phyloP scores from a whole-genome alignment of 2,888 invertebrate species.

The Platyscelio sp. region DNA sequence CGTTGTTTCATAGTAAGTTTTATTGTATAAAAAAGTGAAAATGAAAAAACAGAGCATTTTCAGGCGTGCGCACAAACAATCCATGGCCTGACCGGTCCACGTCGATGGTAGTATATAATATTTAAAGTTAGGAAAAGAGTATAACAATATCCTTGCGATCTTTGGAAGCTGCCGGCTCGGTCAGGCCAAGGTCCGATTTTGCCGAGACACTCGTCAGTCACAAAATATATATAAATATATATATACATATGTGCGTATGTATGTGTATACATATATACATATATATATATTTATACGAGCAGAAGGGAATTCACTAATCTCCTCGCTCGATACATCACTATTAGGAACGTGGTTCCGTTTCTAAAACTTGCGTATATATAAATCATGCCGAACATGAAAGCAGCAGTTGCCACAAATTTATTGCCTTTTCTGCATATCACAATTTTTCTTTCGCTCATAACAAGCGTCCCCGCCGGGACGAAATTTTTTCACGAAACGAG shows the following conservation, averaged over 20 bases:
- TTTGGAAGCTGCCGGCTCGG: constrained; percentile 79
- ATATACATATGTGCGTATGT: constrained; percentile 6
- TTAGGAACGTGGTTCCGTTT: constrained; percentile 77
- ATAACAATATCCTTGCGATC: constrained; percentile 77
- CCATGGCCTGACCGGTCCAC: constrained; percentile 76
- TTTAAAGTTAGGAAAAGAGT: constrained; percentile 72
- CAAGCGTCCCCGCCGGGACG: constrained; percentile 4
- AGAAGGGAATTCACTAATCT: constrained; percentile 73
- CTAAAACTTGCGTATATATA: constrained; percentile 71
- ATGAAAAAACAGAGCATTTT: constrained; percentile 80
- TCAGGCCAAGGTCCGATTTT: constrained; percentile 76
- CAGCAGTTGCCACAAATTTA: constrained; percentile 62
- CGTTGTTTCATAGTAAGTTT: constrained; percentile 79
- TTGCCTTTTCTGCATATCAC: constrained; percentile 60
- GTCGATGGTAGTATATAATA: constrained; percentile 75
- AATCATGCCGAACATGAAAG: constrained; percentile 70
- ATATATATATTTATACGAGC: constrained; percentile 62
- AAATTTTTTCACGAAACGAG: constrained; percentile 39
- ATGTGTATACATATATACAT: constrained; percentile 24
- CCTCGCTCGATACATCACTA: constrained; percentile 78
- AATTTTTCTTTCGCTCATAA: constrained; percentile 38
- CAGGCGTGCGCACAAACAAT: constrained; percentile 74
- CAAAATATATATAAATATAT: constrained; percentile 75
- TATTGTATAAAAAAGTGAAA: constrained; percentile 82
- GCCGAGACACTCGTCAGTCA: constrained; percentile 81